Evolutionary conservation across 2,888 invertebrate genomes (phyloP).

Genomic region (Drosophila melanosoma): DNA sequence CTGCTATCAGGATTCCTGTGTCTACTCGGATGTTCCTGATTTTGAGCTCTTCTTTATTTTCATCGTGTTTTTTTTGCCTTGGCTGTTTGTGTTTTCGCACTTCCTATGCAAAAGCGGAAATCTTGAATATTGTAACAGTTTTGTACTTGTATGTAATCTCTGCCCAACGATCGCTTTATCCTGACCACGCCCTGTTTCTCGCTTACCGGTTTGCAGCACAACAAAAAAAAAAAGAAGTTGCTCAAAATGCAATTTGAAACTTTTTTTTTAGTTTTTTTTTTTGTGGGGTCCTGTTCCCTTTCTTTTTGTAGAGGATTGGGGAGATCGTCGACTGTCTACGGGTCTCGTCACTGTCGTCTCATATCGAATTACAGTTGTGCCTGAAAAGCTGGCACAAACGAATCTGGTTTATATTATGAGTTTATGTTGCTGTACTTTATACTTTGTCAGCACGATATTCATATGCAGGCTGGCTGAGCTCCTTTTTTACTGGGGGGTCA

Average conservation of each 20-base stretch:
- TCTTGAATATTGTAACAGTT: slow-evolving; percentile 69
- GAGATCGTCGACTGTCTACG: slow-evolving; percentile 60
- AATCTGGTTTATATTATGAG: slow-evolving; percentile 23
- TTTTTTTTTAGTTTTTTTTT: slow-evolving; percentile 18
- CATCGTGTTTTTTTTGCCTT: slow-evolving; percentile 6
- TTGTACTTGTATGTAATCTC: slow-evolving; percentile 65
- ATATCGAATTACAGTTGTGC: slow-evolving; percentile 59
- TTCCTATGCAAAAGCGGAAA: slow-evolving; percentile 71
- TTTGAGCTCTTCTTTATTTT: slow-evolving; percentile 30
- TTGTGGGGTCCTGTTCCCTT: slow-evolving; percentile 49
- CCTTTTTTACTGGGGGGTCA: slow-evolving; percentile 29
- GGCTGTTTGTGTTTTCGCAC: slow-evolving; percentile 54
- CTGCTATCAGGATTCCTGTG: slow-evolving; percentile 54
- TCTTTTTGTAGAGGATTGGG: slow-evolving; percentile 39
- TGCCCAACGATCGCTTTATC: slow-evolving; percentile 34
- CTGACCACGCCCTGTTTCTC: slow-evolving; percentile 20
- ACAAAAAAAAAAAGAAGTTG: slow-evolving; percentile 53
- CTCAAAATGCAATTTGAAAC: slow-evolving; percentile 70
- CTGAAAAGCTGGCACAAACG: slow-evolving; percentile 36
- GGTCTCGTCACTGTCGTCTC: slow-evolving; percentile 33
- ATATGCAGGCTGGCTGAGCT: slow-evolving; percentile 53
- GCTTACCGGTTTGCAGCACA: slow-evolving; percentile 60
- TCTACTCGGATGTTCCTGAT: slow-evolving; percentile 63
- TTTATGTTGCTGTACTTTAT: slow-evolving; percentile 28
- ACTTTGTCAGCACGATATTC: slow-evolving; percentile 24